Conservation (phyloP, 2,113 vertebrate species). For the Meles meles region DNA sequence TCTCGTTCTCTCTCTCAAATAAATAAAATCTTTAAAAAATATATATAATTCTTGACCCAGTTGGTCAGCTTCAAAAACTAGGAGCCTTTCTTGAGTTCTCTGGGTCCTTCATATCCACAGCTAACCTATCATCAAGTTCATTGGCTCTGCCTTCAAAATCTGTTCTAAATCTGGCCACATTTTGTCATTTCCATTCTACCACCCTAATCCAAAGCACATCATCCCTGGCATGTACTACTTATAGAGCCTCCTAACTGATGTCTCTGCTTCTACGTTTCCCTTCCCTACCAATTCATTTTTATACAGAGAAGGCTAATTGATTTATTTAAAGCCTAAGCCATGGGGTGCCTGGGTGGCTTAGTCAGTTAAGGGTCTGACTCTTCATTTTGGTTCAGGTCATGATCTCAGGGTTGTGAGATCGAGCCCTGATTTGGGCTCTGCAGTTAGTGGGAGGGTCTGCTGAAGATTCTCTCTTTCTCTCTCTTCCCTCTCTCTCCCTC, state of each 20-base stretch:
- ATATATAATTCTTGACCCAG: not conserved
- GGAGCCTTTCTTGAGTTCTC: not conserved
- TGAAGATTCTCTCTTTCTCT: too few relatives aligned
- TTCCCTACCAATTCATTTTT: not conserved
- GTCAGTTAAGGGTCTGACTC: too few relatives aligned
- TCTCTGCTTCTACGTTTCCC: not conserved
- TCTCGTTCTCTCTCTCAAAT: too few relatives aligned
- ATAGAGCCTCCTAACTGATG: not conserved
- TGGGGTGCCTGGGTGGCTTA: too few relatives aligned
- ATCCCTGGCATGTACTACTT: not conserved
- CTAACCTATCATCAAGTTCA: not conserved
- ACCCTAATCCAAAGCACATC: not conserved
- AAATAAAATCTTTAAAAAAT: too few relatives aligned
- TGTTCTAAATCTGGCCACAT: not conserved
- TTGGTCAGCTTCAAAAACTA: not conserved
- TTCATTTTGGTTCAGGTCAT: too few relatives aligned
- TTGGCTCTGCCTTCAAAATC: not conserved
- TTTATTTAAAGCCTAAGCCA: not conserved
- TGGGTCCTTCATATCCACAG: not conserved
- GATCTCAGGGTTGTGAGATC: too few relatives aligned
- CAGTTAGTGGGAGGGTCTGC: too few relatives aligned
- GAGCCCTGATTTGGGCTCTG: too few relatives aligned
- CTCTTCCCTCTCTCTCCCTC: too few relatives aligned
- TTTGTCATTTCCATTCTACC: not conserved
- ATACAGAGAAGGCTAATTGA: not conserved